Evolutionary conservation across 2,113 vertebrate genomes (phyloP), one percentile per base, ranked within the genome.

Genomic region (Entomyzon cyanotis): DNA sequence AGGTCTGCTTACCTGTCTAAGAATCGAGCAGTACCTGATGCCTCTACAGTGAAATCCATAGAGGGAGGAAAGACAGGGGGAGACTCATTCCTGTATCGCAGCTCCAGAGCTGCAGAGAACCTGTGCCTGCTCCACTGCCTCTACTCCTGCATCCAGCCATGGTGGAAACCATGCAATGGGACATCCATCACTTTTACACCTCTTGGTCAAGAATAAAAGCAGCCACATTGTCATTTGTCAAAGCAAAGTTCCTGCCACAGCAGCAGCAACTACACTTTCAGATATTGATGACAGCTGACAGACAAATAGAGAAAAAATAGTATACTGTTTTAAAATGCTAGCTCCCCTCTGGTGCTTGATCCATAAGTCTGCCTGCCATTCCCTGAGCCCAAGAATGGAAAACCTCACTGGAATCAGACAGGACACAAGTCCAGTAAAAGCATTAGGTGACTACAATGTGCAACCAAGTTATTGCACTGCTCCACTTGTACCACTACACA

Each of bases 181-280:
- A 90, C 60, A 89, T 60, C 69, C 77, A 49, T 35, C 52, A 49
- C 84, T 84, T 92, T 50, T 56, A 81, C 52, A 75, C 53, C 74
- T 83, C 87, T 89, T 59, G 58, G 77, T 62, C 59, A 93, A 84
- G 59, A 95, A 24, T 63, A 91, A 89, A 86, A 79, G 50, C 42
- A 65, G 73, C 44, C 62, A 68, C n/a, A 1, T 8, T 87, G 84
- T 30, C 77, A 77, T 60, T 68, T 80, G 35, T 73, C 76, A 91
- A 52, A 77, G 73, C 41, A 86, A 55, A 87, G 84, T 70, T 69
- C 53, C 63, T 94, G 84, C 75, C 78, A 90, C 52, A 77, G 70
- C 80, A 87, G 68, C 71, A 90, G 63, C 74, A 94, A 67, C 52
- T 27, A 37, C 81, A 84, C 50, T 65, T 67, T 91, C 75, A 17